Evolutionary conservation across 2,797 vertebrate genomes (phyloP).

Genomic region (Lutjanus argentimaculatus): DNA sequence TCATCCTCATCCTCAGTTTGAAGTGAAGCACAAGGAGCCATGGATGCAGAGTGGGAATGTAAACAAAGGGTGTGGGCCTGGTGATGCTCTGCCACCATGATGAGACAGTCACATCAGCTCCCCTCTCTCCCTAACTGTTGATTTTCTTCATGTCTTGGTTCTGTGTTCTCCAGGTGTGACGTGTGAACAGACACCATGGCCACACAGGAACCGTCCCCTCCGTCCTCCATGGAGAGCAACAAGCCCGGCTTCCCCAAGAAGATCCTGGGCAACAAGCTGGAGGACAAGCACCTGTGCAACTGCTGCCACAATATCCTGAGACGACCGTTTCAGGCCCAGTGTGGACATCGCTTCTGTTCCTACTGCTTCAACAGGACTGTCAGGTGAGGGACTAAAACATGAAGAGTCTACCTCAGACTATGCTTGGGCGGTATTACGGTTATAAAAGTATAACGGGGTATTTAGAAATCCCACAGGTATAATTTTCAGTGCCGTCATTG

Average conservation of each 20-base stretch:
- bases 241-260: slow-evolving; percentile 93
- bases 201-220: slow-evolving; percentile 90
- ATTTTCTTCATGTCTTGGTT: background rate
- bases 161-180: slow-evolving; percentile 65
- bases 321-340: slow-evolving; percentile 94
- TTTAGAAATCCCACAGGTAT: too few species aligned
- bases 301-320: slow-evolving; percentile 92
- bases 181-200: slow-evolving; percentile 87
- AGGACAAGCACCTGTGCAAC: slow-evolving; percentile 95
- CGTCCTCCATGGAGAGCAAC: slow-evolving; percentile 90
- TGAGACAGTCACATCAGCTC: too few species aligned
- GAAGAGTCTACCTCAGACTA: too few species aligned
- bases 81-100: slow-evolving; percentile 40
- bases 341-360: slow-evolving; percentile 95
- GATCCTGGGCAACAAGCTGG: slow-evolving; percentile 92
- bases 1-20: slow-evolving; percentile 5
- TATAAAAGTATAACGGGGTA: too few species aligned
- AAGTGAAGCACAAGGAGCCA: slow-evolving; percentile 46
- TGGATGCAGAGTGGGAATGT: slow-evolving; percentile 65
- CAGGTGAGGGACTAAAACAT: slow-evolving; percentile 82
- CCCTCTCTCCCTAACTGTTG: too few species aligned
- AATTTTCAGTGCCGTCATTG: too few species aligned
- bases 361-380: slow-evolving; percentile 92
- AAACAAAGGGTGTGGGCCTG: slow-evolving; percentile 84
- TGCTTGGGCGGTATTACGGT: too few species aligned